Evolutionary conservation across 2,797 vertebrate species (phyloP).

Genomic region (Australoheros facetus): DNA sequence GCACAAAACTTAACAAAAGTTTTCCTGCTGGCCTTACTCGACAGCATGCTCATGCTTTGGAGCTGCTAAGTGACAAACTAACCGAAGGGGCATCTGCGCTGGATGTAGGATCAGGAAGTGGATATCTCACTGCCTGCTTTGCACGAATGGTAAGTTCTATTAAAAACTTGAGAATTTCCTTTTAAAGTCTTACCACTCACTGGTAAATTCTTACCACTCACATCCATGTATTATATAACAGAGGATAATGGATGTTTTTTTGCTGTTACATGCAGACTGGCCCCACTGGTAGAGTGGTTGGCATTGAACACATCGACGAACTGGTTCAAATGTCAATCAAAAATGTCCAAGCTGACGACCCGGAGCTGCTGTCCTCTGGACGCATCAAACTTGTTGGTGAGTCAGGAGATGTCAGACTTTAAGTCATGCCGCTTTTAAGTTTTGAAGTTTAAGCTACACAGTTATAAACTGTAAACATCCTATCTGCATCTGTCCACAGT

Average conservation of each 20-base stretch:
- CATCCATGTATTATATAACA: not conserved
- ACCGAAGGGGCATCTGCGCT: constrained; percentile 86
- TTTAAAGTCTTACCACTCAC: not conserved
- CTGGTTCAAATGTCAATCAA: constrained; percentile 84
- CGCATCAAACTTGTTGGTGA: constrained; percentile 86
- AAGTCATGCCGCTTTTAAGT: not conserved
- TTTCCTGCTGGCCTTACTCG: constrained; percentile 11
- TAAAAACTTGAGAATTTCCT: not conserved
- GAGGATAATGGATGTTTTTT: not conserved
- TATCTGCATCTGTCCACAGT: constrained; percentile 69
- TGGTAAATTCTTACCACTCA: not conserved
- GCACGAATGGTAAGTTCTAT: constrained; percentile 86
- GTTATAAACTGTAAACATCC: not conserved
- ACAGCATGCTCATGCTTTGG: constrained; percentile 91
- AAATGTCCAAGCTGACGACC: constrained; percentile 86
- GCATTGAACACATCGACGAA: constrained; percentile 91
- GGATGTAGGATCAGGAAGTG: constrained; percentile 93
- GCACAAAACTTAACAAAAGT: not conserved
- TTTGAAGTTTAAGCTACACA: not conserved
- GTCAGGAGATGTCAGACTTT: constrained; percentile 35
- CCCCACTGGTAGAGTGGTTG: constrained; percentile 85
- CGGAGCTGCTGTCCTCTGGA: constrained; percentile 84
- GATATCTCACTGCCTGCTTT: constrained; percentile 91
- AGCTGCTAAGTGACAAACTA: constrained; percentile 88
- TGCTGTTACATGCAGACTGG: constrained; percentile 78